Base-by-base conservation (phyloP, 2,113 vertebrate genomes). In the Tachysurus fulvidraco region DNA sequence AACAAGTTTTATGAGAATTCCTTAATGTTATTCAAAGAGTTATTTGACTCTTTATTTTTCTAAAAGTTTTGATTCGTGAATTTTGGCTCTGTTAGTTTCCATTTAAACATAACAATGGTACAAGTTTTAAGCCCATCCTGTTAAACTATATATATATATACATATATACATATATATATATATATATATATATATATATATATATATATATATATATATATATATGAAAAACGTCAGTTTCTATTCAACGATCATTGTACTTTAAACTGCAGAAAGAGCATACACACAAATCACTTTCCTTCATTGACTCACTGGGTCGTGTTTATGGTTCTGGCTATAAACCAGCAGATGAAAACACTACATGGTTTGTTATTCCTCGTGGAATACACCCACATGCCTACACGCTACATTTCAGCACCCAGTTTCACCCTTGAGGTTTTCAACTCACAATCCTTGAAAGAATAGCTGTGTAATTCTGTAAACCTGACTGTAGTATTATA, bases 391-490 rank as follows among this genome's bases (percentile, higher is more conserved):
- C 76, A 86, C 64, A 60, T 13, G 44, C 50, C 28, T 73, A 80
- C 59, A 88, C 41, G 41, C 76, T 59, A 1, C 14, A 46, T 90
- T 85, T 88, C 82, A 90, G 36, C 77, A 87, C 86, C 21, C 57
- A 12, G 67, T 87, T 85, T 82, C 25, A 60, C 57, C 83, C 23
- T n/a, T 62, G 30, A 28, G 73, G 44, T 83, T 57, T 85, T 83
- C n/a, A 82, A 62, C 80, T 84, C 46, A 55, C 11, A 74, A 83
- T 69, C 59, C 50, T 41, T 86, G 74, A 88, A 50, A 76, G 44
- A 55, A 86, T 76, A 89, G 83, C 81, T 59, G 28, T 60, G 88
- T 77, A 55, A 79, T 85, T 88, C 80, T 85, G 52, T 83, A 64
- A 13, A 85, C 55, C 59, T 60, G 67, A 71, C 25, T 57, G 25